These are phyloP conservation scores for Euzophera pinguis DNA, from an alignment of 2,888 invertebrate genomes.

Conservation along the genomic window DNA sequence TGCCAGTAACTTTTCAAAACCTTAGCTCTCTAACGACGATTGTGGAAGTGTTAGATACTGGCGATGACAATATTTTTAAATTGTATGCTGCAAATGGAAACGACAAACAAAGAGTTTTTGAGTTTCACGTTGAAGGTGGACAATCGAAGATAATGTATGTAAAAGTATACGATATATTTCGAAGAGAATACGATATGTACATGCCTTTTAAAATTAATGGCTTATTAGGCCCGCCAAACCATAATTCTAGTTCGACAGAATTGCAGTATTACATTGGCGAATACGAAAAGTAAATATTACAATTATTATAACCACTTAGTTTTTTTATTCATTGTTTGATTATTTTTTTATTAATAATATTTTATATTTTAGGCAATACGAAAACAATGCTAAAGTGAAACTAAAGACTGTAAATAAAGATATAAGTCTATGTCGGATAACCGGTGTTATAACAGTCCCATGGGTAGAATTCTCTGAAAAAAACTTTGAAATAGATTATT, in stretches of 20 bases:
- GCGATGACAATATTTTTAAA: conserved; percentile 60
- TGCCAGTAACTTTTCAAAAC: conserved; percentile 64
- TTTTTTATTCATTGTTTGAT: not conserved
- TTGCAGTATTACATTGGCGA: conserved; percentile 51
- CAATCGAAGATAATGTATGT: conserved; percentile 59
- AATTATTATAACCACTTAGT: not conserved
- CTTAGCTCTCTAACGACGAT: conserved; percentile 41
- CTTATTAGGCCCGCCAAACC: conserved; percentile 76
- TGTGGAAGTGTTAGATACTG: conserved; percentile 51
- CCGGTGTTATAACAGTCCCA: conserved; percentile 63
- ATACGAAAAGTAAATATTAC: conserved; percentile 48
- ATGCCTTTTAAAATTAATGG: conserved; percentile 81
- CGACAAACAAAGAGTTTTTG: conserved; percentile 50
- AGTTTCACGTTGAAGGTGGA: conserved; percentile 54
- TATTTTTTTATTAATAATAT: not conserved
- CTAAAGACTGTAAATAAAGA: conserved; percentile 54
- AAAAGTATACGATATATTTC: conserved; percentile 56
- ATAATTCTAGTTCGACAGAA: conserved; percentile 48
- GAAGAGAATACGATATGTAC: conserved; percentile 77
- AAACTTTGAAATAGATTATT: conserved; percentile 58
- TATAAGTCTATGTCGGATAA: conserved; percentile 57
- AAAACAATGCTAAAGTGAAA: conserved; percentile 59
- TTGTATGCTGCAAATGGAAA: conserved; percentile 54
- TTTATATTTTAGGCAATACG: conserved; percentile 48
- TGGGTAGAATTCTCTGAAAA: conserved; percentile 61